Evolutionary conservation across 2,888 invertebrate genomes (phyloP).

Genomic region (Psylliodes chrysocephalus): DNA sequence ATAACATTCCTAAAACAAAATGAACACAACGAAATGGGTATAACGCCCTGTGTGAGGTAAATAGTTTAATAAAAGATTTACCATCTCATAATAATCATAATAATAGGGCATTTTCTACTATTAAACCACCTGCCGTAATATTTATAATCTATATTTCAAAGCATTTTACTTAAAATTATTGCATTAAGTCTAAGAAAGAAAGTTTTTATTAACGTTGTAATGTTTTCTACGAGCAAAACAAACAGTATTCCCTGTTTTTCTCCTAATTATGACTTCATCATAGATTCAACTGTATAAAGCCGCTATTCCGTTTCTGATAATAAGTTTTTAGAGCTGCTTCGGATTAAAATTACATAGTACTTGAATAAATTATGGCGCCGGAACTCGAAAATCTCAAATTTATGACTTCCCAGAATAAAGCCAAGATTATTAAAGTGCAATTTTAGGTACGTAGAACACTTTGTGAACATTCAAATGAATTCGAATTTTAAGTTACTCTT

Average conservation of each 20-base stretch:
- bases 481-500: slow-evolving; percentile 38
- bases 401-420: slow-evolving; percentile 39
- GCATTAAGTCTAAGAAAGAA: too few relatives aligned
- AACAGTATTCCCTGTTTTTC: slow-evolving; percentile 31
- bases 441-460: slow-evolving; percentile 42
- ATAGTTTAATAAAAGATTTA: too few relatives aligned
- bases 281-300: slow-evolving; percentile 35
- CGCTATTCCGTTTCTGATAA: slow-evolving; percentile 40
- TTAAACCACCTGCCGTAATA: too few relatives aligned
- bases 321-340: slow-evolving; percentile 41
- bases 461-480: slow-evolving; percentile 38
- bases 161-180: too few relatives aligned
- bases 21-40: too few relatives aligned
- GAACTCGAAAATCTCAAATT: slow-evolving; percentile 41
- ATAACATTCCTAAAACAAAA: too few relatives aligned
- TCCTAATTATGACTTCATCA: slow-evolving; percentile 39
- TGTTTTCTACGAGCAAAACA: background rate
- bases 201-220: background rate
- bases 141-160: too few relatives aligned
- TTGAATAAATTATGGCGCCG: slow-evolving; percentile 41
- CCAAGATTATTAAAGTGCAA: slow-evolving; percentile 42
- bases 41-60: too few relatives aligned
- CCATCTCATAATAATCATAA: too few relatives aligned
- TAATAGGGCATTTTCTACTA: too few relatives aligned
- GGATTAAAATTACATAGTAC: slow-evolving; percentile 45